phyloP scores from a whole-genome alignment of 64 coral and sea anemone species.

The Anthopleura sola region DNA sequence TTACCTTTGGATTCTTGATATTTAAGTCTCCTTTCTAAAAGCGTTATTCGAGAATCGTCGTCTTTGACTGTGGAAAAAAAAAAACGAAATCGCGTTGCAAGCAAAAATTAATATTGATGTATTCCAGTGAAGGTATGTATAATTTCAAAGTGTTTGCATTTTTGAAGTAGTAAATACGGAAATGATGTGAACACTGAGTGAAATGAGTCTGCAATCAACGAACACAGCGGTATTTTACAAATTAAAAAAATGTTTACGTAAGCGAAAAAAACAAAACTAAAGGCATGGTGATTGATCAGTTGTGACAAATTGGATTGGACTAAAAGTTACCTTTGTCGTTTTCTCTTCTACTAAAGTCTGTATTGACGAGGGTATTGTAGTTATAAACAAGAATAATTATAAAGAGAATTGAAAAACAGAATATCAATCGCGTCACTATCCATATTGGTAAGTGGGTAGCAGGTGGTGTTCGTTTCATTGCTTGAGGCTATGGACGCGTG shows the following conservation, averaged over 20 bases:
- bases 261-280: no score
- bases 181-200: no score
- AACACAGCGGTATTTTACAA: no score
- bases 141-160: no score
- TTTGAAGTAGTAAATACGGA: no score
- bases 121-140: no score
- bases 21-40: background rate
- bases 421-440: background rate
- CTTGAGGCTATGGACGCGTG: background rate
- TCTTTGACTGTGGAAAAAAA: background rate
- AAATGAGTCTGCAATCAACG: no score
- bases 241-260: no score
- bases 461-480: background rate
- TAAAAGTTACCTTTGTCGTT: background rate
- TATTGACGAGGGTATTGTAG: background rate
- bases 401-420: background rate
- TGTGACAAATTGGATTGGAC: no score
- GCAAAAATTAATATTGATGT: no score
- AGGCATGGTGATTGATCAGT: no score
- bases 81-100: background rate
- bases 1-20: background rate
- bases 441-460: background rate
- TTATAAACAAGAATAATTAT: conserved; percentile 4
- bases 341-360: background rate
- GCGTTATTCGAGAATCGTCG: background rate